Evolutionary conservation across 2,888 invertebrate species (phyloP).

Genomic region (Epistrophella euchroma): DNA sequence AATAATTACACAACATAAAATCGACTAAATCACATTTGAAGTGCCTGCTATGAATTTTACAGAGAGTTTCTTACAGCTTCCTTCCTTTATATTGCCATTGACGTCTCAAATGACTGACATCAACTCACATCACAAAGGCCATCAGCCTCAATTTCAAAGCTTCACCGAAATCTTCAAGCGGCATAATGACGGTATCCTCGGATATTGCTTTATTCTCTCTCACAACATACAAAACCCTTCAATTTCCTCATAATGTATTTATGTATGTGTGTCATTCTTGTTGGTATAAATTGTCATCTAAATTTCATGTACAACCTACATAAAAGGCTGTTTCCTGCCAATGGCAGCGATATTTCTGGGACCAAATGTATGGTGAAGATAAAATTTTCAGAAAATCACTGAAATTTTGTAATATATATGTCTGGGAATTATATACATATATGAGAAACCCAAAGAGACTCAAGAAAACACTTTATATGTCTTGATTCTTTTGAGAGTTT

Average conservation of each 20-base stretch:
- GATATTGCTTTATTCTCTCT: conserved; percentile 17
- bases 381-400: conserved; percentile 8
- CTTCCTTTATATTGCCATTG: not conserved
- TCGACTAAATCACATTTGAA: not conserved
- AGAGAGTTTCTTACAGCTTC: conserved; percentile 15
- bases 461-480: not conserved
- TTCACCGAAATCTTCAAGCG: conserved; percentile 2
- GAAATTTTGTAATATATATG: not conserved
- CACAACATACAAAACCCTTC: not conserved
- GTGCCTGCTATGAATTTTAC: not conserved
- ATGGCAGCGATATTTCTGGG: not conserved
- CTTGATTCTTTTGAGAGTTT: not conserved
- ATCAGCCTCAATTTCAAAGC: conserved; percentile 2
- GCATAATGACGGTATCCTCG: conserved; percentile 1
- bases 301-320: conserved; percentile 2
- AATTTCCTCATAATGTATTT: not conserved
- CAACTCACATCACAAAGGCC: conserved; percentile 4
- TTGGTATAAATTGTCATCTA: conserved; percentile 1
- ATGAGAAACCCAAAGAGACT: not conserved
- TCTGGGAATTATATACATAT: not conserved
- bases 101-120: conserved; percentile 1
- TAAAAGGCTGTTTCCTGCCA: conserved; percentile 16
- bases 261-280: not conserved
- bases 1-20: not conserved
- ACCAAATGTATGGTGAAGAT: not conserved